Base-by-base conservation (phyloP, 2,888 invertebrate genomes). In the Schizotus pectinicornis region DNA sequence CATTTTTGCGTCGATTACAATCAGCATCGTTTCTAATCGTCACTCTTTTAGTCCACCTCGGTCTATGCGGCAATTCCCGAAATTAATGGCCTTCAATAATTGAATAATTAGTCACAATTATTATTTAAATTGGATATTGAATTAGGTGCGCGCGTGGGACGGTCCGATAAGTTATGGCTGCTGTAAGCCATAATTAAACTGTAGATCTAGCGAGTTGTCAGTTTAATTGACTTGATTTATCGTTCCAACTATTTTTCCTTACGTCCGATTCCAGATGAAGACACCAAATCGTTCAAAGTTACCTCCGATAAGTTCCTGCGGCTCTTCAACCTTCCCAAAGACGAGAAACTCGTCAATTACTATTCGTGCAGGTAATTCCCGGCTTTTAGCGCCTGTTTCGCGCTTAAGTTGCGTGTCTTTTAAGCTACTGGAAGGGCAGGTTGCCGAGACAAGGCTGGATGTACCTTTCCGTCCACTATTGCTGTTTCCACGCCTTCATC, bases 391-490 rank as follows among this genome's bases (percentile, higher is more conserved):
- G 6, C n/a, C 0, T 14, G 7, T 34, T 32, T 7, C 45, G 31
- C 42, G n/a, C 43, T 36, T 37, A 39, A 34, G 9, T 52, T 45
- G 35, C 35, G 8, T 35, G n/a, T 13, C 45, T 50, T 63, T 68
- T 75, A 76, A 97, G 97, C 75, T 96, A 94, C 75, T 93, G 95
- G 89, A 95, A 95, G 80, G 91, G 93, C 33, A 89, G 89, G 77
- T 84, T 98, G 67, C 98, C 97, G 0, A 83, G 94, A n/a, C 98
- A 98, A 82, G 98, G 98, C 32, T 95, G 95, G 90, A 84, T 98
- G 77, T 99, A 98, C 77, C 85, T 98, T n/a, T 96, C 97, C 12
- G 90, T 98, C 33, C 95, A 96, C 77, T 94, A 95, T 78, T 85
- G 98, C 77, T 96, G 96, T 77, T 99, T 98, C 81, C 92, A 98